Evolutionary conservation across 2,888 invertebrate species (phyloP), one percentile per base, ranked within the genome.

Genomic region (Odontocolon sp.): DNA sequence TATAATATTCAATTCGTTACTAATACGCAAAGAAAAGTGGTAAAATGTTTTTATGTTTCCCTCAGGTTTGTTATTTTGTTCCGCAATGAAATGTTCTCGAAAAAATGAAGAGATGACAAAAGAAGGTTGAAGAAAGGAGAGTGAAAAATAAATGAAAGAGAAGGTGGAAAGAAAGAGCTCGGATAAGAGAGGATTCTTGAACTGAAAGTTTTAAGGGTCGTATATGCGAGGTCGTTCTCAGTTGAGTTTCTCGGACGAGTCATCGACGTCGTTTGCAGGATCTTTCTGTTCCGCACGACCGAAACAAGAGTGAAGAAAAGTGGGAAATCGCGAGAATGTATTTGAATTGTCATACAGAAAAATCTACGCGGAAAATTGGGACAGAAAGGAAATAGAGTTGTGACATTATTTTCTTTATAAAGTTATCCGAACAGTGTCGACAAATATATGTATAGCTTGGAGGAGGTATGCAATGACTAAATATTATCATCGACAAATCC

Each of bases 131-230:
- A 23, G 33, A 66, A 71, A 42, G 45, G 57, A 8, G 42, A 16
- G 28, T 31, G 57, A 47, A 14, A 21, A 50, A 45, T 26, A 47
- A 38, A 38, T 0, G 5, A 3, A 38, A 38, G 11, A n/a, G 18
- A 40, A 38, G 23, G 23, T 23, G 2, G 11, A 38, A n/a, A 38
- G 21, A 8, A 6, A 2, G 23, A 36, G 38, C n/a, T 38, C n/a
- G 38, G 11, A 11, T 23, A 23, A 47, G 11, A 31, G 14, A 26
- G 23, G 52, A 77, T 67, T 64, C 54, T 64, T 56, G 64, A 61
- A 50, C 56, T 21, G 31, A 68, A 72, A 77, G 74, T 75, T 75
- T 75, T 75, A 69, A 75, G 74, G 74, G 69, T 42, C 73, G 40
- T 36, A 54, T 59, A 47, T 57, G 70, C 54, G 45, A 47, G 67